Evolutionary conservation across 2,888 invertebrate genomes (phyloP).

Genomic region (Watsonalla cultraria): DNA sequence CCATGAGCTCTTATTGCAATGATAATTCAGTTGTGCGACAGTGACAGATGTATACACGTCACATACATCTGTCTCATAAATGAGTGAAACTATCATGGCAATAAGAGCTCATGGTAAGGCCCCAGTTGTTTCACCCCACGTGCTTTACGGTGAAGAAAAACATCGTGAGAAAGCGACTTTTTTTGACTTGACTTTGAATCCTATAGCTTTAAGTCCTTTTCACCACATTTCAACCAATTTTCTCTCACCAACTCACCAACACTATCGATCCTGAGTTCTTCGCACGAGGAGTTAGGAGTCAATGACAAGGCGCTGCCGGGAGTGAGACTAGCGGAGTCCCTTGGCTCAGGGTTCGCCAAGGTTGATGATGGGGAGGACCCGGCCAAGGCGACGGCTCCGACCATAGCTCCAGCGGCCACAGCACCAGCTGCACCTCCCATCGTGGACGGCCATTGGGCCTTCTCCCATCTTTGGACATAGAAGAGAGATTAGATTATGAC

Average conservation of each 20-base stretch:
- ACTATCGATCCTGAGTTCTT: constrained; percentile 77
- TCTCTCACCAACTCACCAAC: constrained; percentile 32
- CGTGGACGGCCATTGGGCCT: constrained; percentile 78
- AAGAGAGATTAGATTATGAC: not conserved
- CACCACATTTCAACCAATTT: too few relatives aligned
- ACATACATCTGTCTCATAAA: too few relatives aligned
- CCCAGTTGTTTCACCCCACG: too few relatives aligned
- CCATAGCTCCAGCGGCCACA: constrained; percentile 64
- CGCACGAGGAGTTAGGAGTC: constrained; percentile 86
- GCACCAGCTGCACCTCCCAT: constrained; percentile 65
- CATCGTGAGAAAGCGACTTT: too few relatives aligned
- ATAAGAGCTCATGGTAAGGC: too few relatives aligned
- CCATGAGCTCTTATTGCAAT: too few relatives aligned
- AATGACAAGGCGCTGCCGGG: constrained; percentile 81
- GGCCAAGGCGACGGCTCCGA: constrained; percentile 70
- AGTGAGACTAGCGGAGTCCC: constrained; percentile 75
- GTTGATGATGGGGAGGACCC: constrained; percentile 65
- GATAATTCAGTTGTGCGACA: too few relatives aligned
- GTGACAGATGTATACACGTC: too few relatives aligned
- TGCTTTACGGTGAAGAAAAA: too few relatives aligned
- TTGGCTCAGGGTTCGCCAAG: constrained; percentile 65
- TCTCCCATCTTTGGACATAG: constrained; percentile 82
- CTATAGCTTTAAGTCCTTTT: too few relatives aligned
- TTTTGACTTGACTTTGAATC: too few relatives aligned
- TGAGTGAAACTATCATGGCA: too few relatives aligned